Evolutionary conservation across 2,888 invertebrate species (phyloP).

Genomic region (Hydrotaea diabolus): DNA sequence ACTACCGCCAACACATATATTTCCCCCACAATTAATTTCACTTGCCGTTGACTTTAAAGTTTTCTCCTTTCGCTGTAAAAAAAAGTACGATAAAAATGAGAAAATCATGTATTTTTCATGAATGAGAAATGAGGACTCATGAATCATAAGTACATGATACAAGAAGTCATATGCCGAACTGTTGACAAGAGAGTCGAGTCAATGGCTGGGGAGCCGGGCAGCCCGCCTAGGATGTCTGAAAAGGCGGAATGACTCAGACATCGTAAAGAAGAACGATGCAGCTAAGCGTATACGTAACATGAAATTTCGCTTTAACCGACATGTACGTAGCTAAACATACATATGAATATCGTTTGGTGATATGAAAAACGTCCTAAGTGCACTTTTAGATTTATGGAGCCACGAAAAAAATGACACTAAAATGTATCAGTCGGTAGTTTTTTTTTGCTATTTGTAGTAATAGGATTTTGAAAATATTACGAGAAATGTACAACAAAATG

Average conservation of each 20-base stretch:
- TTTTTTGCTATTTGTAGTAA: too few relatives aligned
- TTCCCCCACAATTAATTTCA: neutral
- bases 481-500: too few relatives aligned
- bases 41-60: conserved; percentile 5
- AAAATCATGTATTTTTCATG: conserved; percentile 41
- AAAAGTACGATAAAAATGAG: neutral
- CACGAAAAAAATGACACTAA: too few relatives aligned
- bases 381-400: too few relatives aligned
- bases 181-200: neutral
- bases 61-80: neutral
- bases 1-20: too few relatives aligned
- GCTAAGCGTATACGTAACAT: conserved; percentile 54
- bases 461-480: too few relatives aligned
- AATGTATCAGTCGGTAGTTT: too few relatives aligned
- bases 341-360: too few relatives aligned
- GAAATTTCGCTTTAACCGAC: conserved; percentile 30
- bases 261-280: neutral
- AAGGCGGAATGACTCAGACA: neutral
- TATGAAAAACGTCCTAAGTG: too few relatives aligned
- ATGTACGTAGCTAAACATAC: neutral
- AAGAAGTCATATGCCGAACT: neutral
- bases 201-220: neutral
- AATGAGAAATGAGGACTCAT: conserved; percentile 60
- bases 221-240: neutral
- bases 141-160: conserved; percentile 44